Evolutionary conservation across 2,113 vertebrate genomes (phyloP).

Genomic region (Neofelis nebulosa): DNA sequence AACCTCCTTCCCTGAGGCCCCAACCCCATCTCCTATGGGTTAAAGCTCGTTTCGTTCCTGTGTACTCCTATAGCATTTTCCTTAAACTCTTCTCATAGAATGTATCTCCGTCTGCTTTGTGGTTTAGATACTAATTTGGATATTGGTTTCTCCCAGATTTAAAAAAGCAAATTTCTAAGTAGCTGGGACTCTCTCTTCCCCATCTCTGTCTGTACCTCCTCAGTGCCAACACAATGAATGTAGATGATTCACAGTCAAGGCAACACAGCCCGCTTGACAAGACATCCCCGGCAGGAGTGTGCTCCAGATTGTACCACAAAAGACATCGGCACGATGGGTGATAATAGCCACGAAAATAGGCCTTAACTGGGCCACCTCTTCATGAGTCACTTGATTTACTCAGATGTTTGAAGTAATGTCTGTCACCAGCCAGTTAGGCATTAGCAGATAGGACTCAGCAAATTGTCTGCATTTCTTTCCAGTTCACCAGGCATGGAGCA

Average conservation of each 20-base stretch:
- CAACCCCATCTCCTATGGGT: background rate
- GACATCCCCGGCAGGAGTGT: background rate
- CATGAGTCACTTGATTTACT: slow-evolving; percentile 57
- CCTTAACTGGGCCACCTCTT: background rate
- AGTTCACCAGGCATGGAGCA: background rate
- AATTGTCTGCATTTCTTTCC: slow-evolving; percentile 36
- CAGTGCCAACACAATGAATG: background rate
- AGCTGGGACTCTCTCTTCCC: background rate
- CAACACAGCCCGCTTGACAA: background rate
- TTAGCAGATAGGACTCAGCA: slow-evolving; percentile 41
- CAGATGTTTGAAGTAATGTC: slow-evolving; percentile 45
- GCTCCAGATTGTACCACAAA: background rate
- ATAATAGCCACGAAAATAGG: slow-evolving; percentile 1
- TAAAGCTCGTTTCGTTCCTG: background rate
- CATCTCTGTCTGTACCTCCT: background rate
- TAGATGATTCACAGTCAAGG: background rate
- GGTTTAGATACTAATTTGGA: slow-evolving; percentile 8
- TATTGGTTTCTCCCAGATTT: background rate
- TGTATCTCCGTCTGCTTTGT: background rate
- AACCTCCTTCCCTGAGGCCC: background rate
- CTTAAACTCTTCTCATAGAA: background rate
- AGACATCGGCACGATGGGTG: background rate
- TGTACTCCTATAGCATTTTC: background rate
- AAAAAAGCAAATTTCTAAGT: background rate
- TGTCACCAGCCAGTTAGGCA: background rate